Conservation (phyloP, 2,888 invertebrate genomes). For the Eulithis testata region DNA sequence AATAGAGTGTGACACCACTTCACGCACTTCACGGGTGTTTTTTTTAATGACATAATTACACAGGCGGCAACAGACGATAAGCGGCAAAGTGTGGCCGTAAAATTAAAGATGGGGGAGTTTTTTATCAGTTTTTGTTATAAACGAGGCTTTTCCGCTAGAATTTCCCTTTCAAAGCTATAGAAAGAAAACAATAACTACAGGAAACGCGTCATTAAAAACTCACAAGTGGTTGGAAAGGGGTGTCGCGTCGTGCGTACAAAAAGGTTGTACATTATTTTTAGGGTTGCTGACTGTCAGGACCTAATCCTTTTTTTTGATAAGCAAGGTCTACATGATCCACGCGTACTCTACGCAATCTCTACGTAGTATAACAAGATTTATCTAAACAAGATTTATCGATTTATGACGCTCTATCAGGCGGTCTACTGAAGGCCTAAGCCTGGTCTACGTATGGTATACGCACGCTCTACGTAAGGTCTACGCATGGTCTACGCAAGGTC, state of each 20-base stretch:
- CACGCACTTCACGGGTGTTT: too few species aligned
- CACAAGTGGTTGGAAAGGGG: background rate
- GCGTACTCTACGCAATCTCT: background rate
- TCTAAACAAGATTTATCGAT: background rate
- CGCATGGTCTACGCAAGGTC: background rate
- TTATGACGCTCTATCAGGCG: background rate
- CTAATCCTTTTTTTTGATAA: too few species aligned
- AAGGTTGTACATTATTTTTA: background rate
- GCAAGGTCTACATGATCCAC: too few species aligned
- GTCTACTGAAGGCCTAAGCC: background rate
- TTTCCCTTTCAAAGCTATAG: background rate
- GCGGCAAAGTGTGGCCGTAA: too few species aligned
- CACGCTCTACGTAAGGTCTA: background rate
- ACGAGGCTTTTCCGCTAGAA: background rate
- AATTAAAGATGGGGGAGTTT: too few species aligned
- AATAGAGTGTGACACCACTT: too few species aligned
- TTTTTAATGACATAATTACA: too few species aligned
- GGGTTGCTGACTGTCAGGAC: background rate
- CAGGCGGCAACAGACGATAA: too few species aligned
- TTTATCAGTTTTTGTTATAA: too few species aligned
- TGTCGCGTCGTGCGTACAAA: background rate
- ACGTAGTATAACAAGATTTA: background rate
- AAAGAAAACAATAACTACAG: conserved; percentile 1
- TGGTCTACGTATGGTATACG: background rate
- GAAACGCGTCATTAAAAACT: conserved; percentile 6